These are phyloP conservation scores for Bembecia ichneumoniformis DNA, from an alignment of 2,888 invertebrate species.

Conservation along the genomic window DNA sequence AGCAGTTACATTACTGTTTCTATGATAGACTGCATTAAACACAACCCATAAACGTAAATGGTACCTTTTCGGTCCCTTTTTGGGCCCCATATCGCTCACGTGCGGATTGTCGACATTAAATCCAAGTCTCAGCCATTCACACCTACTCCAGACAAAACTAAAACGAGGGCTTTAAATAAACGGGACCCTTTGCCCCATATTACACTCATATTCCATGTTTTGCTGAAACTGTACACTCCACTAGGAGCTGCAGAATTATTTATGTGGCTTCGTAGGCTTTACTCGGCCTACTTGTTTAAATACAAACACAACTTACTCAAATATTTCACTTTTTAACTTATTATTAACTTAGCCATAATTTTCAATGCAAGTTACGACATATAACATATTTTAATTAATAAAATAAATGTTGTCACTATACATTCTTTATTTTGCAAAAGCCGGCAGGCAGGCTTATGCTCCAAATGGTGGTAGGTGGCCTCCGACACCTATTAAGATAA, in stretches of 20 bases:
- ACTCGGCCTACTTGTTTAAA: no score
- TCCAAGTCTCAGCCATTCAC: constrained; percentile 4
- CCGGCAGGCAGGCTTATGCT: no score
- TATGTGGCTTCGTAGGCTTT: not conserved
- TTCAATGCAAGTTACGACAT: no score
- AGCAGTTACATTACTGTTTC: not conserved
- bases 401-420: no score
- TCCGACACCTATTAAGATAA: no score
- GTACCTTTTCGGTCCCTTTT: constrained; percentile 3
- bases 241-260: not conserved
- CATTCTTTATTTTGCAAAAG: no score
- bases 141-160: constrained; percentile 16
- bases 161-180: constrained; percentile 19
- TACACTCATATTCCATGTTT: not conserved
- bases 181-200: constrained; percentile 11
- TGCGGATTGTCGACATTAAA: constrained; percentile 6
- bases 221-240: not conserved
- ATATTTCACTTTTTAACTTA: no score
- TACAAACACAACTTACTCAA: no score
- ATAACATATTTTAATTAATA: no score
- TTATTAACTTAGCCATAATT: no score
- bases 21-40: not conserved
- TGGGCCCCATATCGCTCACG: constrained; percentile 4
- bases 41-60: constrained; percentile 1
- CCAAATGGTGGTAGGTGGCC: no score